These are phyloP conservation scores for Apis cerana DNA, from an alignment of 1,140 invertebrate species.

Conservation along the genomic window DNA sequence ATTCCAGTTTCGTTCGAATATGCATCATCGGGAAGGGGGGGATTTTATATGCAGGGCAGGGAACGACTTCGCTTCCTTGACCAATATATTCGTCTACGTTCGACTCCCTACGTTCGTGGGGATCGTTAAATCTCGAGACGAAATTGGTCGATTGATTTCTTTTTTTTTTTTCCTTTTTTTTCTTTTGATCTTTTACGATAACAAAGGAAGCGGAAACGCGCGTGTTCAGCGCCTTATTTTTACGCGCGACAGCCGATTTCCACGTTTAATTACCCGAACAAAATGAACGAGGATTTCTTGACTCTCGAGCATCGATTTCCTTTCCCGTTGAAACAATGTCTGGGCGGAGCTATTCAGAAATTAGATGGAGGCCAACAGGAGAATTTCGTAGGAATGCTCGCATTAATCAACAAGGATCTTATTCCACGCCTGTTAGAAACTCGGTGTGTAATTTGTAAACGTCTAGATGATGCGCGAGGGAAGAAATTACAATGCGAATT, in stretches of 20 bases:
- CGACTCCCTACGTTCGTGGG: not conserved
- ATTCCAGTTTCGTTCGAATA: not conserved
- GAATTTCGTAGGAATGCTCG: constrained; percentile 44
- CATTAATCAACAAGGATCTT: constrained; percentile 46
- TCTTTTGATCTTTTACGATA: not conserved
- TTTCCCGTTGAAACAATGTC: constrained; percentile 48
- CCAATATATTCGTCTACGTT: not conserved
- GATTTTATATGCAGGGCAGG: not conserved
- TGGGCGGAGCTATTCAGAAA: constrained; percentile 30
- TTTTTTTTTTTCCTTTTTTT: not conserved
- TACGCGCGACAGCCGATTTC: not conserved
- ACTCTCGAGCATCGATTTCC: constrained; percentile 50
- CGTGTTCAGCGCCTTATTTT: not conserved
- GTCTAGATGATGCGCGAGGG: not conserved
- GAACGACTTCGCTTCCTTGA: not conserved
- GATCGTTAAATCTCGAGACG: not conserved
- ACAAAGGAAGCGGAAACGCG: not conserved
- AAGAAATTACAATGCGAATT: constrained; percentile 28
- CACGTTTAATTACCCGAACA: constrained; percentile 43
- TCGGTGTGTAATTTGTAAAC: constrained; percentile 34
- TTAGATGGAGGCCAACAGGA: constrained; percentile 20
- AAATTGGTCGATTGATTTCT: not conserved
- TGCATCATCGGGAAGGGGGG: not conserved
- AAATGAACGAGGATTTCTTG: constrained; percentile 34
- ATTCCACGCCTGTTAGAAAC: constrained; percentile 6